These are phyloP conservation scores for Limosa lapponica DNA, from an alignment of 2,797 vertebrate species.

Conservation along the genomic window DNA sequence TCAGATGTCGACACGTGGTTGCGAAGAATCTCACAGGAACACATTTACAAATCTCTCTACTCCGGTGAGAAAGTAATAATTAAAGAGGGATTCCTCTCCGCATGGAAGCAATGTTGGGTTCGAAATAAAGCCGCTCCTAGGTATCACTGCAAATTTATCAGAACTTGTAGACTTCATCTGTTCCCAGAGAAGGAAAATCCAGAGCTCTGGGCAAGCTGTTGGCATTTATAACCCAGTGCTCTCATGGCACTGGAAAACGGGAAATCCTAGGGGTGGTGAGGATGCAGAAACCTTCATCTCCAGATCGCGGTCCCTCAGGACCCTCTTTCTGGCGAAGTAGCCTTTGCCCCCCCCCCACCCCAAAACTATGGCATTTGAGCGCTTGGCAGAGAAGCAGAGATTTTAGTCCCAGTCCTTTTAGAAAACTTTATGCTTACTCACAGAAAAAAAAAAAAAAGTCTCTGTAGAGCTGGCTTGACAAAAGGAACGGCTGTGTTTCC, in stretches of 20 bases:
- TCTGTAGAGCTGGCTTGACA: background rate
- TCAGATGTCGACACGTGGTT: background rate
- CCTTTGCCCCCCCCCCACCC: background rate
- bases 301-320: background rate
- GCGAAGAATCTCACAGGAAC: background rate
- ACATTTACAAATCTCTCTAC: background rate
- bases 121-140: background rate
- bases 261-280: background rate
- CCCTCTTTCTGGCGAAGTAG: background rate
- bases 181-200: slow-evolving; percentile 8
- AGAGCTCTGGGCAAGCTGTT: background rate
- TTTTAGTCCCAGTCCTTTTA: background rate
- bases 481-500: background rate
- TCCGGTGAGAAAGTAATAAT: background rate
- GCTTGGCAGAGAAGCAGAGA: background rate
- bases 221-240: background rate
- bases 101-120: rapidly evolving
- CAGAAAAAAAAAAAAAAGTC: background rate
- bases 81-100: background rate
- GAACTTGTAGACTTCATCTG: background rate
- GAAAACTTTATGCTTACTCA: background rate
- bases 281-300: background rate
- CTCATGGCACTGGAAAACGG: background rate
- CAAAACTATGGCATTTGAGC: background rate
- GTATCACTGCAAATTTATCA: background rate